These are phyloP conservation scores for Coptodon bakossiorum DNA, from an alignment of 2,113 vertebrate genomes.

Conservation along the genomic window DNA sequence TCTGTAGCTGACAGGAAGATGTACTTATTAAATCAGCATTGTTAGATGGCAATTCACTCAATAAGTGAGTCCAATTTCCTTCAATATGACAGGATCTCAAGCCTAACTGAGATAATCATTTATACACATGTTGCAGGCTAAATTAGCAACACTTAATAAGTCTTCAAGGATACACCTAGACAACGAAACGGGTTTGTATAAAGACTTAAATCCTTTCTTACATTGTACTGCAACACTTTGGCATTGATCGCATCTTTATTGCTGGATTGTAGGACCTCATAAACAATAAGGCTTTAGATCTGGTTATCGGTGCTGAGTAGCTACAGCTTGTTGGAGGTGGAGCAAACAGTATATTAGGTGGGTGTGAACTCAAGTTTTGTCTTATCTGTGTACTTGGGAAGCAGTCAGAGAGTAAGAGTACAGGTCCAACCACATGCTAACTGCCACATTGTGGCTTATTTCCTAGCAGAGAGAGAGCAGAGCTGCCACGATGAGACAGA, in stretches of 20 bases:
- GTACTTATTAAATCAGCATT: background rate
- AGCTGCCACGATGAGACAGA: background rate
- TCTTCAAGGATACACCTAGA: background rate
- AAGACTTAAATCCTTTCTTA: background rate
- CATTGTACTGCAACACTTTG: background rate
- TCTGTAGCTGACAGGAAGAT: background rate
- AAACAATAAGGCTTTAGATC: background rate
- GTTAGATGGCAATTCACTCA: background rate
- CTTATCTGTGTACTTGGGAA: background rate
- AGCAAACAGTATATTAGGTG: background rate
- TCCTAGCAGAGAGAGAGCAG: background rate
- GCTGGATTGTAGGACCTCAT: background rate
- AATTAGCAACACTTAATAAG: background rate
- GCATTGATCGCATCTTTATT: background rate
- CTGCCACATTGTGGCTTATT: background rate
- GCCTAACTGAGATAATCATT: background rate
- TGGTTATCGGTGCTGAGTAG: background rate
- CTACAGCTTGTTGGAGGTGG: background rate
- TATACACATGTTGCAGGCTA: background rate
- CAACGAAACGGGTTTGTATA: background rate
- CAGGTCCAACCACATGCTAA: background rate
- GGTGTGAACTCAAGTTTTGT: background rate
- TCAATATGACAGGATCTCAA: background rate
- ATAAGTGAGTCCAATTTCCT: background rate
- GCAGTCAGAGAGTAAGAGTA: background rate